Conservation (phyloP, 2,113 vertebrate species). For the Naja naja region DNA sequence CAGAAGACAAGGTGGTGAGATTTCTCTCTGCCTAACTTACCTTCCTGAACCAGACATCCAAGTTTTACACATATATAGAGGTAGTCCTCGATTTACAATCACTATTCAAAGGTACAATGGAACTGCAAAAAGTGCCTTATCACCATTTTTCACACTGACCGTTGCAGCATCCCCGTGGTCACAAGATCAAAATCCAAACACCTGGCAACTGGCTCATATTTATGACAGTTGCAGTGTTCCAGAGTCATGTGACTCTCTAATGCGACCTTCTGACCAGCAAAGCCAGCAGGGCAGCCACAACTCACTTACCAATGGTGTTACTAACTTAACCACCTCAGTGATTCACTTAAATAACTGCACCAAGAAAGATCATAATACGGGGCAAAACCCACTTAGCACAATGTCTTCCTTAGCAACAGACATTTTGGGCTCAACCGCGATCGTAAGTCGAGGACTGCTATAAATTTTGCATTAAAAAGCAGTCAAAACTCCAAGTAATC, state of each 20-base stretch:
- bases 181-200: not conserved
- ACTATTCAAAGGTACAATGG: not conserved
- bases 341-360: not conserved
- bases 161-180: not conserved
- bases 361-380: not conserved
- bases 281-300: not conserved
- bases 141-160: not conserved
- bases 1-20: not conserved
- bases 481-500: not conserved
- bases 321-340: not conserved
- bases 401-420: not conserved
- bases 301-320: not conserved
- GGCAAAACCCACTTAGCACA: not conserved
- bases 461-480: not conserved
- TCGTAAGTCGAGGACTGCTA: not conserved
- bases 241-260: not conserved
- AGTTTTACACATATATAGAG: not conserved
- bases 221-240: not conserved
- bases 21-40: not conserved
- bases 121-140: not conserved
- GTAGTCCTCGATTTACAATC: not conserved
- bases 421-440: not conserved
- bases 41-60: not conserved
- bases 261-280: not conserved
- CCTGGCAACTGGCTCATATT: not conserved